Base-by-base conservation (phyloP, 1,140 invertebrate genomes). In the Ostrea edulis region DNA sequence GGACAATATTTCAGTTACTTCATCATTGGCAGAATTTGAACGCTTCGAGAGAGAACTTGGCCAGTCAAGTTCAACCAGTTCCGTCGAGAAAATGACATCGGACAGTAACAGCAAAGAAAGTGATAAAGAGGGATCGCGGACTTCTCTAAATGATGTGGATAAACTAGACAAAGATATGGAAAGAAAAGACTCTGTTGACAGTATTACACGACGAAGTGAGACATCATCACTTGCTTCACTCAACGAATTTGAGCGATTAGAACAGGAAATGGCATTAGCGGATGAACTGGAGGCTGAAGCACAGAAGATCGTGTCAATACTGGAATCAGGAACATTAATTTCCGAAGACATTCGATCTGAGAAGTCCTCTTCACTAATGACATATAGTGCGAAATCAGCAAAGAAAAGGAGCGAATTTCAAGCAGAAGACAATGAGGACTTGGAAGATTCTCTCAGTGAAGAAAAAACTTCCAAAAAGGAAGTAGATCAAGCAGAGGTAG, bases 1-100 rank as follows among this genome's bases (percentile, higher is more conserved):
- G 93, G 98, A 99, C 94, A 97, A 98, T 94, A 96, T 98, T 35
- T 99, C 98, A 0, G 96, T 98, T 93, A 98, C 97, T 88, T 99
- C 98, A 86, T 99, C 98, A 9, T 95, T 99, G 87, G 98, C 98
- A 94, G 98, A 99, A 94, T 99, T 99, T 95, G 98, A 99, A 95
- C 97, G 97, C 86, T 94, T 99, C 8, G 98, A 99, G 95, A 96
- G 96, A 92, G 97, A 97, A 0, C 98, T 98, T 93, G 96, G 97
- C 58, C 97, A 98, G 93, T 93, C 91, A 14, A 92, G 93, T 81
- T 95, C 95, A 93, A 92, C 89, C 20, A 92, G 93, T 65, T 95
- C 95, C 29, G 91, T 93, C 5, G 93, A 93, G 55, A 94, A 94
- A 87, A 91, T 93, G 11, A 90, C 91, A 52, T 90, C 92, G 51